Percentiles rank a stretch among this genome's conserved stretches.
Evolutionary conservation across 2,113 vertebrate genomes (phyloP).

Genomic region (Megaleporinus macrocephalus): DNA sequence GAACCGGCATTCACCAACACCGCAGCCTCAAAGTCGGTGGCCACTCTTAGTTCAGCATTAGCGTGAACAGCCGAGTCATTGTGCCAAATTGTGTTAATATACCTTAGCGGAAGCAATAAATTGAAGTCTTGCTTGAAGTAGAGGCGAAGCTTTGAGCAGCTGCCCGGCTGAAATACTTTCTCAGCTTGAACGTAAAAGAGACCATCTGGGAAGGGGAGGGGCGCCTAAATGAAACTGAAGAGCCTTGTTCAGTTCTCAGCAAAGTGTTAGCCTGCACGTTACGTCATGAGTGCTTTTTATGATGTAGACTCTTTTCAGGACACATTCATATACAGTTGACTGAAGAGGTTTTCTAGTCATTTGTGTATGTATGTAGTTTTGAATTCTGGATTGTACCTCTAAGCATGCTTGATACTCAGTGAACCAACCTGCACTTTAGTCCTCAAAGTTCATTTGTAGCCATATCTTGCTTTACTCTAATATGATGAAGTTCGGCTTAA

Average conservation of each 20-base stretch:
- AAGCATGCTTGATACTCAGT: neutral
- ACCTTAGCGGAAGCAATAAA: conserved; percentile 50
- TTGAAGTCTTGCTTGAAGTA: conserved; percentile 35
- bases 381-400: neutral
- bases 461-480: neutral
- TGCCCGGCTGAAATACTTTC: conserved; percentile 51
- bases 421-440: neutral
- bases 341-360: neutral
- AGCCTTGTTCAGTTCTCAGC: neutral
- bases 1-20: conserved; percentile 11
- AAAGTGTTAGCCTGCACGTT: neutral
- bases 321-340: conserved; percentile 5
- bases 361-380: neutral
- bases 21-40: conserved; percentile 6
- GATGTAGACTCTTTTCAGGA: neutral
- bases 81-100: conserved; percentile 47
- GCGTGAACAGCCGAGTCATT: conserved; percentile 46
- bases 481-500: neutral
- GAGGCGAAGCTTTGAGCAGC: conserved; percentile 41
- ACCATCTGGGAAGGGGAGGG: neutral
- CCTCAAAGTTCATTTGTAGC: neutral
- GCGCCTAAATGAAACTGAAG: neutral
- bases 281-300: neutral
- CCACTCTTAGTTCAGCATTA: conserved; percentile 21
- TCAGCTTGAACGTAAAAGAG: conserved; percentile 29